A percentile compares a stretch with the other conserved stretches of the same genome.
These are phyloP conservation scores for Argopecten irradians DNA, from an alignment of 1,140 invertebrate genomes.

Conservation along the genomic window DNA sequence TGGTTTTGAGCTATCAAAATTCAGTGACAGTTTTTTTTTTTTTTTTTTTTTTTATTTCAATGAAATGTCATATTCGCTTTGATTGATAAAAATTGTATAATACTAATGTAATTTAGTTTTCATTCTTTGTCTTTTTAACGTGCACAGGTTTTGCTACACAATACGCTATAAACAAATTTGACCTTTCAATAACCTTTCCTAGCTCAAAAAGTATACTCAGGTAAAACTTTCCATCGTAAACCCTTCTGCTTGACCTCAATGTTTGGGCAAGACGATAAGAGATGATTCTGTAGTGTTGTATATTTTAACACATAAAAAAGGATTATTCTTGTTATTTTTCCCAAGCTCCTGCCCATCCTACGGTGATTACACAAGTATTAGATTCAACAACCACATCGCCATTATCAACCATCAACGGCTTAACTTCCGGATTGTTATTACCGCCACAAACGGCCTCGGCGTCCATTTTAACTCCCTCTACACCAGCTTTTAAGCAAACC, in stretches of 20 bases:
- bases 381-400: not conserved
- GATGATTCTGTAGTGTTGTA: not conserved
- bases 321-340: constrained; percentile 23
- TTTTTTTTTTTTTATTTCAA: no score
- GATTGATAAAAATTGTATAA: no score
- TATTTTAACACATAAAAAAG: constrained; percentile 8
- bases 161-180: no score
- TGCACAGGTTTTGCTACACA: no score
- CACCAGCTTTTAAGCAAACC: not conserved
- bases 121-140: no score
- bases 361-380: not conserved
- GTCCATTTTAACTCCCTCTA: not conserved
- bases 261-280: not conserved
- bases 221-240: not conserved
- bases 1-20: no score
- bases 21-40: no score
- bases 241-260: not conserved
- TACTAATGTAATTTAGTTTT: no score
- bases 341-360: not conserved
- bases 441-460: not conserved
- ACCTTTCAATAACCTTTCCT: no score
- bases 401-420: constrained; percentile 21
- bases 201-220: no score
- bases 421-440: constrained; percentile 4
- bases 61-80: no score